These are phyloP conservation scores for Promerops cafer DNA, from an alignment of 2,113 vertebrate genomes.

Conservation along the genomic window DNA sequence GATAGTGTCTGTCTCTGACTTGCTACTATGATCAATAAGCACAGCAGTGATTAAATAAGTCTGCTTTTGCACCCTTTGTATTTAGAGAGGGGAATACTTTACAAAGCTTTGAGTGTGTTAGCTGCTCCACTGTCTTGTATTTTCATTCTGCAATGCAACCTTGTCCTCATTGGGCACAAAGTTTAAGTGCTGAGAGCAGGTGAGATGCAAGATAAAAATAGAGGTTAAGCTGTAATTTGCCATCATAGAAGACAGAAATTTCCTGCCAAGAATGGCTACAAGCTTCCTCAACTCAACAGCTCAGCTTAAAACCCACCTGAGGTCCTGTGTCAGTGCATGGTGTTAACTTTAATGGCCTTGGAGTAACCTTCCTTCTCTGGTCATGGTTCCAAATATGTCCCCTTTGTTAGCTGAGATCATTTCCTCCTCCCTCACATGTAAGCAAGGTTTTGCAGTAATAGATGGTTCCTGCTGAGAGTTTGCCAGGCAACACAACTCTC, in stretches of 20 bases:
- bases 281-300: background rate
- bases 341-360: background rate
- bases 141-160: background rate
- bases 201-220: background rate
- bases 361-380: background rate
- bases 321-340: background rate
- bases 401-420: background rate
- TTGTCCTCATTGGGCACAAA: background rate
- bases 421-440: background rate
- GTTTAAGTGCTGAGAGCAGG: background rate
- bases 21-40: background rate
- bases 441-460: background rate
- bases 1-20: background rate
- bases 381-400: background rate
- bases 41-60: background rate
- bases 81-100: background rate
- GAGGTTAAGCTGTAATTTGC: background rate
- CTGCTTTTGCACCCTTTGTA: background rate
- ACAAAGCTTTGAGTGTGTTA: background rate
- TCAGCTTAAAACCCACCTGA: background rate
- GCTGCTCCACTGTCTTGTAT: background rate
- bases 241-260: background rate
- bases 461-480: background rate
- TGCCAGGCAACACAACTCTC: slow-evolving; percentile 7
- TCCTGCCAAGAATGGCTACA: background rate